phyloP scores from a whole-genome alignment of 2,113 vertebrate species.

The Chloroceryle aenea region DNA sequence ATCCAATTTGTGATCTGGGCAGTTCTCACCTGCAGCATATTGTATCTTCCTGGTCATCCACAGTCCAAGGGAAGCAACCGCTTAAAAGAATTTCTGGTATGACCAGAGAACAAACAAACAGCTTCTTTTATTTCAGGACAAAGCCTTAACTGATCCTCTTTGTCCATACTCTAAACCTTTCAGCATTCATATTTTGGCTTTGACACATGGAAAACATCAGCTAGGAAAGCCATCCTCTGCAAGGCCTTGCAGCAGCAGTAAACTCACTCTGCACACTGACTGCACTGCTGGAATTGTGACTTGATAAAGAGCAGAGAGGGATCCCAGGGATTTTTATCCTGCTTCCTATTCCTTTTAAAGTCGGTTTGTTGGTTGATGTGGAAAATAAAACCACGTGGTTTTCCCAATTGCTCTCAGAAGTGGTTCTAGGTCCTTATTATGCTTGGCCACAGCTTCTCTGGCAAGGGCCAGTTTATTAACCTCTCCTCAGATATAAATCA shows the following conservation, averaged over 20 bases:
- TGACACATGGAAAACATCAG: background rate
- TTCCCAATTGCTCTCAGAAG: background rate
- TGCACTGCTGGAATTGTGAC: background rate
- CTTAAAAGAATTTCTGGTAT: background rate
- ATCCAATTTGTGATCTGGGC: background rate
- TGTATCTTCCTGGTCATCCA: background rate
- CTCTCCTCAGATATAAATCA: background rate
- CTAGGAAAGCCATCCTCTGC: background rate
- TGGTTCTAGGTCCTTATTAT: background rate
- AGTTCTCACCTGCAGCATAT: background rate
- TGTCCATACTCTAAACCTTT: no score
- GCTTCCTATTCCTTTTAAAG: background rate
- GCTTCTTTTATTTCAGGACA: background rate
- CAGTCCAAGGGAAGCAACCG: background rate
- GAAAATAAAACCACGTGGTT: background rate
- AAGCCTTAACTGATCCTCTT: background rate
- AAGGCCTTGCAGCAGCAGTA: background rate
- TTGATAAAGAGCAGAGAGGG: background rate
- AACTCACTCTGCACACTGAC: background rate
- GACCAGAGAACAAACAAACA: fast-evolving
- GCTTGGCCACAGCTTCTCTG: background rate
- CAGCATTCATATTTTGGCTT: background rate
- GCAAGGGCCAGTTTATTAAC: background rate
- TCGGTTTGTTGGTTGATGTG: background rate
- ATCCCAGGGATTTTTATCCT: background rate